Conservation (phyloP, 64 coral and sea anemone genomes). For the Stichodactyla mertensii region DNA sequence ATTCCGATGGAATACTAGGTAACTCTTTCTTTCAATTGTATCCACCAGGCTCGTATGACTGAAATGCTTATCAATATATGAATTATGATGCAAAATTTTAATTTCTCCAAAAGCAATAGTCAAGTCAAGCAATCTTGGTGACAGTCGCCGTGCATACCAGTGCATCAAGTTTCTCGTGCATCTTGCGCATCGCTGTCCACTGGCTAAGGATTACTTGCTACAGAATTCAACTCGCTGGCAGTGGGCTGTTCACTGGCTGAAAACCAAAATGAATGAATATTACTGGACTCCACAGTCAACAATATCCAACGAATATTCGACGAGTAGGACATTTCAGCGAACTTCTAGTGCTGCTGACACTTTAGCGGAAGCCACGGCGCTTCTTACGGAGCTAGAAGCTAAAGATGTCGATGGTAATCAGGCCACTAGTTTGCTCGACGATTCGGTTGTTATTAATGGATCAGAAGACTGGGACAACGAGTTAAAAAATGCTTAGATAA, state of each 20-base stretch:
- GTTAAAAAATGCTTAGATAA: neutral
- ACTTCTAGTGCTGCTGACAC: conserved; percentile 88
- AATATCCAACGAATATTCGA: conserved; percentile 84
- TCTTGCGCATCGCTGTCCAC: conserved; percentile 77
- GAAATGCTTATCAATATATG: neutral
- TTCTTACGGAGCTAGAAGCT: conserved; percentile 88
- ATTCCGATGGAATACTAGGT: conserved; percentile 81
- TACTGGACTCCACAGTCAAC: conserved; percentile 85
- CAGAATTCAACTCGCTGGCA: conserved; percentile 94
- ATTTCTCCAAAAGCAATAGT: conserved; percentile 48
- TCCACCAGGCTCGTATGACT: too few species aligned
- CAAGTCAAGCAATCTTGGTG: conserved; percentile 71
- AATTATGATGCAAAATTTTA: neutral
- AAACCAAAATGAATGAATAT: conserved; percentile 91
- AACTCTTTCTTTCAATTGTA: neutral
- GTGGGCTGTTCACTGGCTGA: conserved; percentile 90
- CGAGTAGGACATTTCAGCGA: conserved; percentile 82
- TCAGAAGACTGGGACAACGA: conserved; percentile 32
- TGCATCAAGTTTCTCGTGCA: conserved; percentile 93
- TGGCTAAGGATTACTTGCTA: conserved; percentile 80
- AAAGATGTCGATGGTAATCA: conserved; percentile 56
- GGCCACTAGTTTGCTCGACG: conserved; percentile 27
- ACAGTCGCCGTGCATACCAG: conserved; percentile 88
- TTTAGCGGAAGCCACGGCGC: conserved; percentile 76
- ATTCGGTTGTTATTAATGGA: neutral